Evolutionary conservation across 2,888 invertebrate genomes (phyloP).

Genomic region (Tanypteryx hageni): DNA sequence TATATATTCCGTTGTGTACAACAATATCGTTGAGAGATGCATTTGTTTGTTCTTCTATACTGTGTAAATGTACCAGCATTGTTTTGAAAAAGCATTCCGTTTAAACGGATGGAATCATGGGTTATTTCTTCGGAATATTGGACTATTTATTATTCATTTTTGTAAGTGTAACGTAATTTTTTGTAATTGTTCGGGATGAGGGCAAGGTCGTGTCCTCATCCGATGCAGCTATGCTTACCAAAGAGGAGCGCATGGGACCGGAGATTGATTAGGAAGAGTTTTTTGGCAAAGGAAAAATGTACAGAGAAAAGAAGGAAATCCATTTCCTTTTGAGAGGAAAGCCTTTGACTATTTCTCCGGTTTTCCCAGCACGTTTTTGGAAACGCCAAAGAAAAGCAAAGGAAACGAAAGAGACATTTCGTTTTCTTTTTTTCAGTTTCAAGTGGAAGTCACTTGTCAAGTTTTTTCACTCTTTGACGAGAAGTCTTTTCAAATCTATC

Average conservation of each 20-base stretch:
- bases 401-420: not conserved
- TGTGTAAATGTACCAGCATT: not conserved
- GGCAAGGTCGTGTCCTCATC: not conserved
- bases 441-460: not conserved
- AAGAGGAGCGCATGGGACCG: conserved; percentile 52
- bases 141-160: not conserved
- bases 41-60: no score
- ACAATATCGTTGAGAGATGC: no score
- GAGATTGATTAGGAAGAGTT: not conserved
- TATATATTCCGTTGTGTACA: no score
- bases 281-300: no score
- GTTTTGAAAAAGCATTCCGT: not conserved
- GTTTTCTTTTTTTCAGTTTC: not conserved
- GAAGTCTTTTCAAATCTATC: not conserved
- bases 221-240: conserved; percentile 58
- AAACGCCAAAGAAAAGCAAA: conserved; percentile 37
- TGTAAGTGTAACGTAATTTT: not conserved
- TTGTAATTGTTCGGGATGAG: not conserved
- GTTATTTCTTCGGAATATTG: not conserved
- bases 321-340: not conserved
- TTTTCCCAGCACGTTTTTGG: conserved; percentile 21
- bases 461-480: not conserved
- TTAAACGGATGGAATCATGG: not conserved
- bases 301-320: not conserved
- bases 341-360: not conserved